Base-by-base conservation (phyloP, 2,888 invertebrate species). In the Cephus runcator region DNA sequence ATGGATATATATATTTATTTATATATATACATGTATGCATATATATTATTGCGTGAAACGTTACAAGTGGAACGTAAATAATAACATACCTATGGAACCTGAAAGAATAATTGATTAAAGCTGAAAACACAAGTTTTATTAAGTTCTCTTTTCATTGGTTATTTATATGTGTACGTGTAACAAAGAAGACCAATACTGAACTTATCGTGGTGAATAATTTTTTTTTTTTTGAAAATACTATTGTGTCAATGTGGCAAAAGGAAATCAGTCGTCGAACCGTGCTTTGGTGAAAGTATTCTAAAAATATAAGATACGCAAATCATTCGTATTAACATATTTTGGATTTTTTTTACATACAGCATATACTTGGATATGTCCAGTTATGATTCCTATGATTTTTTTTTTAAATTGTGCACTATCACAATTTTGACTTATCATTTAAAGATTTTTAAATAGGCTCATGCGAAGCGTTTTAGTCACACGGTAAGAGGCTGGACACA, bases 51-150 rank as follows among this genome's bases (percentile, higher is more conserved):
- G 75, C 78, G 76, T 68, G 73, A 74, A 77, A 78, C 79, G 79
- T 80, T 85, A 85, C 90, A 89, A 91, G 89, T 89, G 88, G 87
- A 91, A 91, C 90, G 90, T 56, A 91, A 91, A 91, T 90, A 89
- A 88, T 88, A 91, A 91, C 91, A 90, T 91, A 91, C 91, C 91
- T 91, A 91, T 89, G 86, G 86, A 85, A 88, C 87, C 91, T 91
- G 91, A 88, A 91, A 91, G 83, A 90, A 88, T 88, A 40, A 69
- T 74, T 75, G 15, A 79, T 79, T 75, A 74, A 56, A n/a, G 68
- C 90, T 90, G 90, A 87, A 90, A 90, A 86, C 82, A 85, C 81
- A 83, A 74, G 15, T 56, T 56, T 23, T 9, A 23, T 56, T 56
- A 56, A 56, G 23, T 23, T 56, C 56, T 23, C 56, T 56, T 9